Base-by-base conservation (phyloP, 2,888 invertebrate species). In the Odontothrips loti region DNA sequence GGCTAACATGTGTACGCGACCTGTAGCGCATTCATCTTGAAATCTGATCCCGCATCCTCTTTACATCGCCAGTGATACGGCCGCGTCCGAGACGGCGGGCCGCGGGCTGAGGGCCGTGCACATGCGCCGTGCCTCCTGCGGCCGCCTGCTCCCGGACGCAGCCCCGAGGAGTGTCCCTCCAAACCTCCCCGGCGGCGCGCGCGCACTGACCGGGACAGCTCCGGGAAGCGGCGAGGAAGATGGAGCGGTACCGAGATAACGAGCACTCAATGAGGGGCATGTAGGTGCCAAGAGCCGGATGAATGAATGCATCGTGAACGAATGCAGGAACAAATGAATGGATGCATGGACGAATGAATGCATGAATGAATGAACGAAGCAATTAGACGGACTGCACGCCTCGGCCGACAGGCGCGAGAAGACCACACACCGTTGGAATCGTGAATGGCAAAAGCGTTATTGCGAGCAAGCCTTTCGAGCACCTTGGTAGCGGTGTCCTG, bases 1-100 rank as follows among this genome's bases (percentile, higher is more conserved):
- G 68, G 12, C 68, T 27, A 27, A 75, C 68, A 75, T 75, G 27
- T 75, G 68, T 75, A 75, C 68, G 58, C 58, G 68, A 75, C 68
- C 68, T 75, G 68, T 12, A 23, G 68, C 68, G 68, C 68, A 75
- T 75, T 75, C 68, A 27, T 75, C 68, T 75, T 75, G 68, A 23
- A 75, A 75, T 27, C 68, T 75, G 68, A 75, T 75, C 68, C 68
- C 23, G 68, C 68, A 75, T 75, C 68, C 68, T 75, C 68, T 75
- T 68, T 68, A 68, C 68, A 68, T 58, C 58, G 34, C 58, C 58
- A 23, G 68, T 68, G 68, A 68, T 68, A 68, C 68, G 8, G 23
- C 8, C 68, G 23, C 23, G 68, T 68, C 68, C 23, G n/a, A 23
- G 6, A 23, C 34, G 34, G 34, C 34, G n/a, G n/a, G n/a, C n/a